phyloP scores from a whole-genome alignment of 2,888 invertebrate species.

The Spisula subtruncata region DNA sequence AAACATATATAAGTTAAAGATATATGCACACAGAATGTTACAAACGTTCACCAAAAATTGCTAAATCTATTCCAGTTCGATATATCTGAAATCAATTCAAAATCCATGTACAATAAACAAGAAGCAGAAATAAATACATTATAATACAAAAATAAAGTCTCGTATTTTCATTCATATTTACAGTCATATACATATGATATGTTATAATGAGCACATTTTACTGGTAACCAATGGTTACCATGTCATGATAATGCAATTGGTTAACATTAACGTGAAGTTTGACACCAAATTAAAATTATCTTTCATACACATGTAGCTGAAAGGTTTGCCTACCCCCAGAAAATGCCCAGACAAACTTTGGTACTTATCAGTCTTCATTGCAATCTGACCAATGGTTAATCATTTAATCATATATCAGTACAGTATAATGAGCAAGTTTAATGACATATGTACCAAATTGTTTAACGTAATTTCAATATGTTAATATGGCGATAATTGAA shows the following conservation, averaged over 20 bases:
- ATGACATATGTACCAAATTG: too few relatives aligned
- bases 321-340: too few relatives aligned
- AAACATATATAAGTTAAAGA: too few relatives aligned
- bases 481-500: too few relatives aligned
- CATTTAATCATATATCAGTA: too few relatives aligned
- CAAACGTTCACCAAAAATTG: not conserved
- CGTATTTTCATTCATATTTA: not conserved
- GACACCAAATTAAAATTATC: too few relatives aligned
- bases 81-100: slow-evolving; percentile 1
- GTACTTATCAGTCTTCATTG: not conserved
- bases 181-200: not conserved
- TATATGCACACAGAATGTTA: not conserved
- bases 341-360: too few relatives aligned
- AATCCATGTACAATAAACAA: not conserved
- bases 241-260: too few relatives aligned
- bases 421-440: not conserved
- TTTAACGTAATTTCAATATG: too few relatives aligned
- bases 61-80: not conserved
- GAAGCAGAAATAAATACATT: not conserved
- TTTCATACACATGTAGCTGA: too few relatives aligned
- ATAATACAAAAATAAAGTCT: not conserved
- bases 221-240: not conserved
- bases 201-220: not conserved
- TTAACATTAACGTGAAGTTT: too few relatives aligned
- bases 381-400: not conserved